A percentile compares a stretch with the other conserved stretches of the same genome.
Evolutionary conservation across 2,797 vertebrate species (phyloP).

Genomic region (Helarctos malayanus): DNA sequence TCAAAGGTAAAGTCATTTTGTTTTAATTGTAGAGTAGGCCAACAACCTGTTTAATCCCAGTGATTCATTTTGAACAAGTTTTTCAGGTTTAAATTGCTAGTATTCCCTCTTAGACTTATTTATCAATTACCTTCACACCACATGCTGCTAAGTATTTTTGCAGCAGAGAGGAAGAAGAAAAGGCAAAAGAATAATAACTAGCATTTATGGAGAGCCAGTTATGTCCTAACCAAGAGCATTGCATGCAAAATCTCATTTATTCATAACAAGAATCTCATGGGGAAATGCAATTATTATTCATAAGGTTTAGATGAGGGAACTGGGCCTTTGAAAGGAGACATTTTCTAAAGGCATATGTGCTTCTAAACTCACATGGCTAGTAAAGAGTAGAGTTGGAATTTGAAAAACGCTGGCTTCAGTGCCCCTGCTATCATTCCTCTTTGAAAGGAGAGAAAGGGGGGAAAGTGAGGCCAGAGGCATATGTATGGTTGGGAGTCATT

Average conservation of each 20-base stretch:
- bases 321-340: not conserved
- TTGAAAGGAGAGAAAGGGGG: not conserved
- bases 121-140: not conserved
- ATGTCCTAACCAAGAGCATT: not conserved
- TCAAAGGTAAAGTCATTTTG: slow-evolving; percentile 16
- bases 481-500: not conserved
- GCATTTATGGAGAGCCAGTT: not conserved
- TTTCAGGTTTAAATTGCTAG: not conserved
- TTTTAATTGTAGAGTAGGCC: slow-evolving; percentile 15
- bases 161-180: not conserved
- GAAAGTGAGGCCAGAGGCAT: not conserved
- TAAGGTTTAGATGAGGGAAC: not conserved
- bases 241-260: slow-evolving; percentile 7
- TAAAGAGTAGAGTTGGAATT: not conserved
- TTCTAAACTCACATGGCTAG: not conserved
- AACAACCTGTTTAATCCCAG: not conserved
- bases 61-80: slow-evolving; percentile 6
- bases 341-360: not conserved
- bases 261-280: not conserved
- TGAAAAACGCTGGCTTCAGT: not conserved
- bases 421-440: not conserved
- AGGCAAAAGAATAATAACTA: slow-evolving; percentile 24
- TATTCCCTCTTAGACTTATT: not conserved
- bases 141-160: not conserved
- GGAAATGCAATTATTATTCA: not conserved